Evolutionary conservation across 2,113 vertebrate species (phyloP).

Genomic region (Anoura caudifer): DNA sequence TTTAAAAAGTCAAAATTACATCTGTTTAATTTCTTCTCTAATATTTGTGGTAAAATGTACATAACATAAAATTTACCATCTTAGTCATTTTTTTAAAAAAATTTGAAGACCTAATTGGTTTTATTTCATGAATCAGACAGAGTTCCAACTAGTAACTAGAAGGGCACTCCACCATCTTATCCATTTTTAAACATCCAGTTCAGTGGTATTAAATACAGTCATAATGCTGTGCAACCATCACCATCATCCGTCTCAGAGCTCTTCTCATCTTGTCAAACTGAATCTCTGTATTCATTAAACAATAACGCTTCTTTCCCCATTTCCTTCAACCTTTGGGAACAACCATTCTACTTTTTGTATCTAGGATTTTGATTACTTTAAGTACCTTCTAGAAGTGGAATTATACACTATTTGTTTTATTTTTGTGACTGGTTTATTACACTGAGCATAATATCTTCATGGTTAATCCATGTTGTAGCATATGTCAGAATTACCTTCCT

Average conservation of each 20-base stretch:
- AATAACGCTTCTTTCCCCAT: not conserved
- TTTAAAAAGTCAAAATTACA: not conserved
- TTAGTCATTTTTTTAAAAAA: not conserved
- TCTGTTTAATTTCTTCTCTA: not conserved
- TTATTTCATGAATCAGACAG: not conserved
- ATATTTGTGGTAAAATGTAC: not conserved
- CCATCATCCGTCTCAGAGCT: not conserved
- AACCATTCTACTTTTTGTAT: not conserved
- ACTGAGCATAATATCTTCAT: not conserved
- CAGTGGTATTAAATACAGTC: not conserved
- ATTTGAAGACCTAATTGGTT: not conserved
- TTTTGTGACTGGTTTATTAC: not conserved
- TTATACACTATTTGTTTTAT: not conserved
- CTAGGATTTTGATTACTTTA: not conserved
- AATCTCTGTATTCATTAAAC: not conserved
- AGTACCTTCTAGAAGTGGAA: not conserved
- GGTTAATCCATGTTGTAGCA: not conserved
- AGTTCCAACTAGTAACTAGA: not conserved
- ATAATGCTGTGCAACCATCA: not conserved
- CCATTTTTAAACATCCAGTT: not conserved
- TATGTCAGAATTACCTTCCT: not conserved
- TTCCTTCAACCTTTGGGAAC: not conserved
- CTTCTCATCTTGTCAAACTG: not conserved
- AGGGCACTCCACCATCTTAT: not conserved
- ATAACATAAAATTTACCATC: not conserved